Base-by-base conservation (phyloP, 2,888 invertebrate species). In the Drosophila meridionalis region DNA sequence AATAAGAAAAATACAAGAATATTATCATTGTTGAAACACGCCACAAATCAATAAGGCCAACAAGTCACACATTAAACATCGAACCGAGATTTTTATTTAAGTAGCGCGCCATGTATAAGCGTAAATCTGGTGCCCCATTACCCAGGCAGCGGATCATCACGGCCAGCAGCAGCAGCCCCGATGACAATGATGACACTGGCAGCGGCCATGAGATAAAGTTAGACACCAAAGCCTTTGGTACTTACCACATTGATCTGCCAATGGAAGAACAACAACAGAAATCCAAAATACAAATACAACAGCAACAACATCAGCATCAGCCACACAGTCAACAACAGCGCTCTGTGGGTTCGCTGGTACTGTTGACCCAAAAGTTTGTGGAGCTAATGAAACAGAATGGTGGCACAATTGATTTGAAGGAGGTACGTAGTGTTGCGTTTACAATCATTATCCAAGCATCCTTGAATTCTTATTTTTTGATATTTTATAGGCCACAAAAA, bases 401-500 rank as follows among this genome's bases (percentile, higher is more conserved):
- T 67, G 93, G 93, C 14, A 79, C 88, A 8, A 87, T 93, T 69
- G 92, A 93, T 79, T 78, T 93, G 48, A 93, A 93, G 88, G 89
- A 90, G 82, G 93, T 93, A 59, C 14, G n/a, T 20, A 20, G 3
- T 8, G 11, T 56, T 11, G 14, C 3, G 5, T 42, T 9, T 4
- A n/a, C 5, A 14, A 28, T 2, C 14, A 20, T 20, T 20, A 20
- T 20, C 20, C 20, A 20, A 20, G 4, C 3, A n/a, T 42, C 6
- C 14, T 20, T 20, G 14, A 38, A 55, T 6, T 56, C 0, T 5
- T 32, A n/a, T n/a, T 4, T 9, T n/a, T 30, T 2, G n/a, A 12
- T 30, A 12, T 55, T 34, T 90, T 92, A 12, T 89, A 96, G 96
- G 97, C 97, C 43, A 96, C 96, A 1, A 96, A 96, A 91, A 94